Base-by-base conservation (phyloP, 2,888 invertebrate species). In the Archaeoteleia sp. region DNA sequence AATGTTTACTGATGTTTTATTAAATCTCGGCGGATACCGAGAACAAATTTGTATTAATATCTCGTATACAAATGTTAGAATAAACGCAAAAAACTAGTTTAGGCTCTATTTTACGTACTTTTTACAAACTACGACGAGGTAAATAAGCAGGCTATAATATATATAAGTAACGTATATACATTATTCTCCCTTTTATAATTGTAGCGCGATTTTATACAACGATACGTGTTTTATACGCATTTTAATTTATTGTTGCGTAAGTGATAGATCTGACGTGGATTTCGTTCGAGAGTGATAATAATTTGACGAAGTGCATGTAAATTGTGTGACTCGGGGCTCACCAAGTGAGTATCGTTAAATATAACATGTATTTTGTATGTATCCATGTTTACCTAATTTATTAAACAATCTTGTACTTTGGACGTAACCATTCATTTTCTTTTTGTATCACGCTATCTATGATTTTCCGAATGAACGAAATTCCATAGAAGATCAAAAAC, bases 21-120 rank as follows among this genome's bases (percentile, higher is more conserved):
- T 20, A 20, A 20, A 20, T 5, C 20, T 20, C 35, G 9, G 15
- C 9, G n/a, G 45, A 62, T 46, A 25, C 42, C 14, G 14, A 13
- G 37, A 66, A 20, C 46, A 35, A 53, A 40, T 45, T 42, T 66
- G 15, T 66, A 66, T 27, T 35, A 20, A 70, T 65, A 71, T 70
- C 69, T 76, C 70, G 70, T 7, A 75, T 72, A 76, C 75, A 75
- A 80, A 76, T 70, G 73, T 73, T 79, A 80, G 74, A 74, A 60
- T 79, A 74, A 67, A 71, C 67, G 75, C 75, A 70, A 79, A 79
- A 79, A 73, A 74, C 70, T 81, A 82, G 79, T 65, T 75, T 82
- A 80, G 78, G 75, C 69, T 78, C 75, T 82, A 82, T 81, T 83
- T 81, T 81, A 82, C 78, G 79, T 82, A 82, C 78, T 78, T 80